Base-by-base conservation (phyloP, 2,113 vertebrate species). In the Abramis brama region DNA sequence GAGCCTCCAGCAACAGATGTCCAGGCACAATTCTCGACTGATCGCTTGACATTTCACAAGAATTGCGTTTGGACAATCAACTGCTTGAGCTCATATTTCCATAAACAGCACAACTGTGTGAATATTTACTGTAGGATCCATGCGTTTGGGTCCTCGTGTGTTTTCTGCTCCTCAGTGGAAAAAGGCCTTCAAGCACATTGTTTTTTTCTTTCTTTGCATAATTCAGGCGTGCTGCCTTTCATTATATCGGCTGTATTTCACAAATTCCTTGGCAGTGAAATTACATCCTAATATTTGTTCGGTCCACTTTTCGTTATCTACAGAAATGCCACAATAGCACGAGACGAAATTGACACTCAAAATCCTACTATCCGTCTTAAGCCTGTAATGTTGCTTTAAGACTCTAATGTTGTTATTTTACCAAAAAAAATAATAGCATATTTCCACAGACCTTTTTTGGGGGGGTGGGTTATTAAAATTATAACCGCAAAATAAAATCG, bases 61-160 rank as follows among this genome's bases (percentile, higher is more conserved):
- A 99, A 99, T 99, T 99, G 98, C 98, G 97, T 99, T 99, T 99
- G 98, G 98, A 99, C 98, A 99, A 99, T 99, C 98, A 99, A 94
- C 33, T 83, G 88, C 88, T 89, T 13, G 70, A 73, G 86, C 88
- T 89, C 88, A 71, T 36, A 50, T 79, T 83, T 73, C 33, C 52
- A 59, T 36, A 76, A 73, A 66, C 25, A 66, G 50, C 82, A 77
- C 6, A 45, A 10, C 43, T 50, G 55, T 50, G 21, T 23, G 60
- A 36, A 50, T 39, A 52, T 43, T 33, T 64, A 47, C 82, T 66
- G 50, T 13, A 75, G 25, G 21, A 57, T 83, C 50, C 47, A 55
- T 55, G 47, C 68, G 33, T 27, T 21, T 15, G 66, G 8, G 50
- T 83, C 82, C 82, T 57, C 50, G 47, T 25, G 68, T 43, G 66